These are phyloP conservation scores for Scolopax rusticola DNA, from an alignment of 2,797 vertebrate genomes.

Conservation along the genomic window DNA sequence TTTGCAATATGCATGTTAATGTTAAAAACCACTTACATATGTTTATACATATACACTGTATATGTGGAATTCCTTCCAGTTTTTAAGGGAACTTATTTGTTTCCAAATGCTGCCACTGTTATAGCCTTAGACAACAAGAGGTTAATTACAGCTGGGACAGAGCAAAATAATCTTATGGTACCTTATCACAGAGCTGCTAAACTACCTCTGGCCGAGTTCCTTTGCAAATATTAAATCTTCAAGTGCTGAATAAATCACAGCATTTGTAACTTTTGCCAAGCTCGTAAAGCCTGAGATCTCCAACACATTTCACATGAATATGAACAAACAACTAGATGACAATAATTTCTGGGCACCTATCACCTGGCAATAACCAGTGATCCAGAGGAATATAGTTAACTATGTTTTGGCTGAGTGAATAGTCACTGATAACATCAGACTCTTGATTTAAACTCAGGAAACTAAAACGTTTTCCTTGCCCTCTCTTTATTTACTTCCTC, in stretches of 20 bases:
- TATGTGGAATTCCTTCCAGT: not conserved
- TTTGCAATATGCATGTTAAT: not conserved
- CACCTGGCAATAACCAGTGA: not conserved
- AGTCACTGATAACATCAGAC: not conserved
- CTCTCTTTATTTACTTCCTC: not conserved
- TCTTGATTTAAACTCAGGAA: slow-evolving; percentile 18
- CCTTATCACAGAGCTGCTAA: not conserved
- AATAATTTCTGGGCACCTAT: not conserved
- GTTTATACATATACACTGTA: not conserved
- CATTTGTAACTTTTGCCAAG: not conserved
- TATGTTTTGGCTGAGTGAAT: not conserved
- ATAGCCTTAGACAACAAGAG: not conserved
- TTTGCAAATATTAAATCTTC: not conserved
- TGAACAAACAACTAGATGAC: not conserved
- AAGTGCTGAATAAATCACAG: not conserved
- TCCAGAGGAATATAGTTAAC: not conserved
- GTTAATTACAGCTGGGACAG: not conserved
- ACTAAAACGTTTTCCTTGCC: not conserved
- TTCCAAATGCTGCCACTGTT: not conserved
- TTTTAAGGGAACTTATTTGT: not conserved
- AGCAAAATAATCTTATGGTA: not conserved
- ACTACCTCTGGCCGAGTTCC: not conserved
- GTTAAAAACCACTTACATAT: not conserved
- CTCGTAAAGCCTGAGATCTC: not conserved
- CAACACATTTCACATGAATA: not conserved